phyloP scores from a whole-genome alignment of 1,140 invertebrate genomes.

The Propsilocerus akamusi region DNA sequence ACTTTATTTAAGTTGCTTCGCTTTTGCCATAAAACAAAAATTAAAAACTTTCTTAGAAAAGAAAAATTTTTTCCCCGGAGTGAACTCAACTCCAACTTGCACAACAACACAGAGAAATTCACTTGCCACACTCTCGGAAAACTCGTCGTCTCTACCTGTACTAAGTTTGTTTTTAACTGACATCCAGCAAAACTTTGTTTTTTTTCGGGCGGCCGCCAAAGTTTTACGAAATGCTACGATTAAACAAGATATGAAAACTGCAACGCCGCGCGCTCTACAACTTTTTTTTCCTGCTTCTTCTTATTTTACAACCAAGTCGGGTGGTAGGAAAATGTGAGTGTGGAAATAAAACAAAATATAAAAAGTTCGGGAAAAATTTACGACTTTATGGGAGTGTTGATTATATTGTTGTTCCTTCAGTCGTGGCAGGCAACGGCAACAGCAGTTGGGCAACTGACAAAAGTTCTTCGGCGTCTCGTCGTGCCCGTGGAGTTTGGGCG shows the following conservation, averaged over 20 bases:
- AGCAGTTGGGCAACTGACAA: background rate
- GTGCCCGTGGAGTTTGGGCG: background rate
- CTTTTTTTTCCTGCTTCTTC: constrained; percentile 2
- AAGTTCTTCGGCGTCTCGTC: constrained; percentile 1
- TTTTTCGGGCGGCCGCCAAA: too few species aligned
- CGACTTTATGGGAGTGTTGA: background rate
- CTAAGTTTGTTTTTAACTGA: constrained; percentile 4
- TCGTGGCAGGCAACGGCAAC: too few species aligned
- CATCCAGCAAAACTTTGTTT: constrained; percentile 4
- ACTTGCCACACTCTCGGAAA: constrained; percentile 1
- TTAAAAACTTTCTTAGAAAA: constrained; percentile 4
- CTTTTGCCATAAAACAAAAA: constrained; percentile 3
- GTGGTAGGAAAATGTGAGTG: background rate
- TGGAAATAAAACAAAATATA: background rate
- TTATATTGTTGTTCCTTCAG: background rate
- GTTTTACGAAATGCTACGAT: constrained; percentile 3
- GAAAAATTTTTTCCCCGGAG: constrained; percentile 3
- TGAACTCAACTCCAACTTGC: too few species aligned
- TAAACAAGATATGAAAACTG: constrained; percentile 4
- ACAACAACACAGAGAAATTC: constrained; percentile 3
- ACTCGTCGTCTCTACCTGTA: constrained; percentile 4
- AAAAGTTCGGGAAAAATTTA: constrained; percentile 1
- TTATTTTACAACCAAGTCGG: background rate
- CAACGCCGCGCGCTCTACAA: too few species aligned
- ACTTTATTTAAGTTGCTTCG: constrained; percentile 3